Conservation (phyloP, 1,140 invertebrate species). For the Drosophila quadrilineata region DNA sequence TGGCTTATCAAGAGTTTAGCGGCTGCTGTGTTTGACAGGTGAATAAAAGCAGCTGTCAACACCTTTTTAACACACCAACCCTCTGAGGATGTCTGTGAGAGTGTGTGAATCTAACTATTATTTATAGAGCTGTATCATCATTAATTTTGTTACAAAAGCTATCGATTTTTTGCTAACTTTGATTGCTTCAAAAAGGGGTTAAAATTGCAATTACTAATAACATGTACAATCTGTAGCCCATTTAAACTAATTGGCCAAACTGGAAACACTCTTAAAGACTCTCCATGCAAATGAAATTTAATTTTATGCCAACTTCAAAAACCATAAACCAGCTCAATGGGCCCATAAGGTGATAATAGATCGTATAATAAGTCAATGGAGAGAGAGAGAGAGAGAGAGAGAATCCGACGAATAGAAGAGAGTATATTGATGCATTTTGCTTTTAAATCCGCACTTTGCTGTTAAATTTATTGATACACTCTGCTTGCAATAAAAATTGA, state of each 20-base stretch:
- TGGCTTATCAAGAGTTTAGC: constrained; percentile 74
- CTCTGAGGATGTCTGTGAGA: not conserved
- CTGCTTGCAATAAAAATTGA: constrained; percentile 76
- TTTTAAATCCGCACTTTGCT: constrained; percentile 60
- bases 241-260: constrained; percentile 3
- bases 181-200: not conserved
- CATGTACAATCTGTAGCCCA: not conserved
- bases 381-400: not conserved
- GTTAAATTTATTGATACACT: constrained; percentile 78
- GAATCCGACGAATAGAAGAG: not conserved
- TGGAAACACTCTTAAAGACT: not conserved
- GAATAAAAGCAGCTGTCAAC: constrained; percentile 78
- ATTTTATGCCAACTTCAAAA: constrained; percentile 48
- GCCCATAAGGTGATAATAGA: constrained; percentile 42
- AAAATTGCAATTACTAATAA: not conserved
- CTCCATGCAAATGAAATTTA: not conserved
- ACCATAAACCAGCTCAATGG: constrained; percentile 64
- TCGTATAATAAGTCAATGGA: no score
- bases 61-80: constrained; percentile 38
- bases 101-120: constrained; percentile 18
- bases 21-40: constrained; percentile 72
- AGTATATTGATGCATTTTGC: constrained; percentile 30
- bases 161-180: constrained; percentile 53
- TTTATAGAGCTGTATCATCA: constrained; percentile 38
- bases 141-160: constrained; percentile 59